Percentiles rank a stretch among this genome's conserved stretches.
Evolutionary conservation across 1,140 invertebrate species (phyloP).

Genomic region (Elysia chlorotica): DNA sequence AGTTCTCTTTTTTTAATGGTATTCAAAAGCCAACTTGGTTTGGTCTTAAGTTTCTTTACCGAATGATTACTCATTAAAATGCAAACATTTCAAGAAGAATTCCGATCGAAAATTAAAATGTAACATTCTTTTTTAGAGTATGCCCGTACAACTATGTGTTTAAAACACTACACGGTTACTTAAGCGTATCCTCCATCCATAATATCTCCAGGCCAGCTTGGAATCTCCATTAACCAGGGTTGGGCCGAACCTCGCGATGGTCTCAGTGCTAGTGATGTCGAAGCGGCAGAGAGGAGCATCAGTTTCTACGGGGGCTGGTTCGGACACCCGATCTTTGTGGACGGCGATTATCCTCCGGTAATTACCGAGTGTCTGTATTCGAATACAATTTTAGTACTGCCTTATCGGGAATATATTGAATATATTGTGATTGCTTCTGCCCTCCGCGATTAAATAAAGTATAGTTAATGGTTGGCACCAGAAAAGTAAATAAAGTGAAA

Average conservation of each 20-base stretch:
- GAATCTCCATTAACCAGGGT: constrained; percentile 30
- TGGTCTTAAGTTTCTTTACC: constrained; percentile 42
- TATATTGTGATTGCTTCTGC: too few species aligned
- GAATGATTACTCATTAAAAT: neutral
- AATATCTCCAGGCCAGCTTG: constrained; percentile 20
- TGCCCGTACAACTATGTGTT: neutral
- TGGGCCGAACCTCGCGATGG: constrained; percentile 38
- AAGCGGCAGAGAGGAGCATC: constrained; percentile 30
- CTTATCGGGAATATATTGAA: too few species aligned
- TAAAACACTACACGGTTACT: neutral
- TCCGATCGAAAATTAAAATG: too few species aligned
- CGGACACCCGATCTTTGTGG: constrained; percentile 50
- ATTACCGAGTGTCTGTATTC: too few species aligned
- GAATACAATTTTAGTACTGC: too few species aligned
- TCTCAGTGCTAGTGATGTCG: constrained; percentile 27
- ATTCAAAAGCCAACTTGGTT: constrained; percentile 6
- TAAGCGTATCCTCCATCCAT: neutral
- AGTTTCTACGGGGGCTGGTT: constrained; percentile 52
- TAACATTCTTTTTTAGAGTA: too few species aligned
- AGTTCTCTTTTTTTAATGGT: too few species aligned
- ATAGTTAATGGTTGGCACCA: too few species aligned
- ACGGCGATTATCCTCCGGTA: constrained; percentile 56
- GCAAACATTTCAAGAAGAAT: neutral
- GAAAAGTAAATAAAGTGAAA: too few species aligned
- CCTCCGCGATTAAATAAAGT: too few species aligned